phyloP scores from a whole-genome alignment of 1,140 invertebrate species.

The Macrosteles quadrilineatus region DNA sequence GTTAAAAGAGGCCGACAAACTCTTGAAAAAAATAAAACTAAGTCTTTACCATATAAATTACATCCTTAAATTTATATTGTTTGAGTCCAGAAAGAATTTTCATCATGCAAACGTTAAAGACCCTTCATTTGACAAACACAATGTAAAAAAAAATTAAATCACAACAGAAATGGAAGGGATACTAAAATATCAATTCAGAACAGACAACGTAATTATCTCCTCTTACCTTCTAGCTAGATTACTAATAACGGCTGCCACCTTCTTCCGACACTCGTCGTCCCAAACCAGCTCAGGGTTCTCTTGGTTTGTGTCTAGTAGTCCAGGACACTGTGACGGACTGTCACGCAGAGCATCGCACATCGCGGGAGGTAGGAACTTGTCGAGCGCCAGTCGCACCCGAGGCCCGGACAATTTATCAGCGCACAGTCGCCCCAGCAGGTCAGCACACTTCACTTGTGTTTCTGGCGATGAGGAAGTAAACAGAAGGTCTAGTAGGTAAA shows the following conservation, averaged over 20 bases:
- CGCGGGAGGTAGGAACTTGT: slow-evolving; percentile 73
- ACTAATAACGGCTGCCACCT: slow-evolving; percentile 61
- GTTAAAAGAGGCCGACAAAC: too few species aligned
- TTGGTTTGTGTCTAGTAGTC: slow-evolving; percentile 91
- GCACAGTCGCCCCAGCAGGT: slow-evolving; percentile 91
- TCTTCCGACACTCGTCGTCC: slow-evolving; percentile 80
- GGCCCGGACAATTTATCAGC: slow-evolving; percentile 95
- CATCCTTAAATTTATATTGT: too few species aligned
- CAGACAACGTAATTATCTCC: too few species aligned
- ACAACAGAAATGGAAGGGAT: too few species aligned
- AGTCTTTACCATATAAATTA: too few species aligned
- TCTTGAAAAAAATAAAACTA: too few species aligned
- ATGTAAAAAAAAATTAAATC: too few species aligned
- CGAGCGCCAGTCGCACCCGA: slow-evolving; percentile 71
- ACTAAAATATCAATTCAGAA: too few species aligned
- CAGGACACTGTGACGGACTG: slow-evolving; percentile 78
- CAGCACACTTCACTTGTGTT: slow-evolving; percentile 84
- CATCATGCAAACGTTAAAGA: too few species aligned
- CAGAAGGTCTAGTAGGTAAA: slow-evolving; percentile 76
- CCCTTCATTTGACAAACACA: too few species aligned
- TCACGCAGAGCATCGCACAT: slow-evolving; percentile 88
- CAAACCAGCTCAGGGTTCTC: slow-evolving; percentile 99
- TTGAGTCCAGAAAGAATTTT: too few species aligned
- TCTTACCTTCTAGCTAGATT: slow-evolving; percentile 73
- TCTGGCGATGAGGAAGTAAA: slow-evolving; percentile 82